Conservation (phyloP, 2,113 vertebrate species). For the Orthonyx spaldingii region DNA sequence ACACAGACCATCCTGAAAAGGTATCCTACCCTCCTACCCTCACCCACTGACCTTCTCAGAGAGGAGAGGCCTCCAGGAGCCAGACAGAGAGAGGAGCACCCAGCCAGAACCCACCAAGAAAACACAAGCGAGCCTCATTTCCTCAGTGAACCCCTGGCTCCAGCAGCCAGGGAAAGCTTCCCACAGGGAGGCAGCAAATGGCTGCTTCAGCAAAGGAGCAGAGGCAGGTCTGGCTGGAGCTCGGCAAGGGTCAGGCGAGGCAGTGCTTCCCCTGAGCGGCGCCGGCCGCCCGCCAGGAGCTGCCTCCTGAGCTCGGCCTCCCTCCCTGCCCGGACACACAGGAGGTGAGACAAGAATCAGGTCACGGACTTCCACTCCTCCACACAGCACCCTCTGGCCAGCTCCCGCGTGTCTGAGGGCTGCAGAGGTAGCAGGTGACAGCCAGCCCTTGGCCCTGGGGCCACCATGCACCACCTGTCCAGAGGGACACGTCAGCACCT, state of each 20-base stretch:
- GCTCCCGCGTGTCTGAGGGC: background rate
- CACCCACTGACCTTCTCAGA: background rate
- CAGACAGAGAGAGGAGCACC: background rate
- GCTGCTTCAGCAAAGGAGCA: background rate
- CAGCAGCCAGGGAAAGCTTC: background rate
- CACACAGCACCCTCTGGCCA: background rate
- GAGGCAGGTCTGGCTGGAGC: background rate
- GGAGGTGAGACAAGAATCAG: background rate
- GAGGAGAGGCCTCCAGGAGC: background rate
- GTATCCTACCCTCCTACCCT: background rate
- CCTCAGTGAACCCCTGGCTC: background rate
- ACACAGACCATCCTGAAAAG: background rate
- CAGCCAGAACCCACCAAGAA: background rate
- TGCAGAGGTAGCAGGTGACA: background rate
- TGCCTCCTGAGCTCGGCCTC: background rate
- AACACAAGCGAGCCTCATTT: background rate
- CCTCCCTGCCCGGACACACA: background rate
- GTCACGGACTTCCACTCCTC: background rate
- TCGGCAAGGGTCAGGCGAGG: background rate
- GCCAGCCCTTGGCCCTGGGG: rapidly evolving
- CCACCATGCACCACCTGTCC: rapidly evolving
- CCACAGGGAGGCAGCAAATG: conserved; percentile 24
- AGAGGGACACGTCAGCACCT: background rate
- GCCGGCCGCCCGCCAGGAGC: background rate
- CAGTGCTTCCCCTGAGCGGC: background rate